Evolutionary conservation across 2,113 vertebrate genomes (phyloP).

Genomic region (Pungitius pungitius): DNA sequence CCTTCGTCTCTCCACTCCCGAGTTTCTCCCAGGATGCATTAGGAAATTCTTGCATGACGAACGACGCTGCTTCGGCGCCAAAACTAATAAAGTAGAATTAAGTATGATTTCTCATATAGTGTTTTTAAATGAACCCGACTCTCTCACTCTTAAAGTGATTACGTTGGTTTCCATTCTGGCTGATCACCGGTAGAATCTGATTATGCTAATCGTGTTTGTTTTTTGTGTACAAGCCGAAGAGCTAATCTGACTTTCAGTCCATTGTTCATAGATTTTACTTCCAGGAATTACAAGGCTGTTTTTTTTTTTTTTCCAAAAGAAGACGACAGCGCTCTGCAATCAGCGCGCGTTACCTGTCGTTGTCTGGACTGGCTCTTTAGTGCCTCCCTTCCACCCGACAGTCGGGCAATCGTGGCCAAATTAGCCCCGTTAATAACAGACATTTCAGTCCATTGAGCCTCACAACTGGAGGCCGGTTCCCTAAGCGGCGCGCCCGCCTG

Average conservation of each 20-base stretch:
- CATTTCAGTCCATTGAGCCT: constrained; percentile 20
- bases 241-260: constrained; percentile 18
- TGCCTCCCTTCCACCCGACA: no score
- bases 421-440: constrained; percentile 15
- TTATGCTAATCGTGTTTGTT: constrained; percentile 41
- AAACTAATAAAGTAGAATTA: constrained; percentile 41
- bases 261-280: constrained; percentile 18
- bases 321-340: neutral
- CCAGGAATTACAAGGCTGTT: constrained; percentile 14
- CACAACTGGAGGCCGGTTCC: constrained; percentile 10
- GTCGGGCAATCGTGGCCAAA: neutral
- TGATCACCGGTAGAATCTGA: constrained; percentile 45
- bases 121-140: constrained; percentile 46
- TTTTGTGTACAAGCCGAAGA: constrained; percentile 23
- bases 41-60: constrained; percentile 26
- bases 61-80: constrained; percentile 2
- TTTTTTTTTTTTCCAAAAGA: constrained; percentile 7
- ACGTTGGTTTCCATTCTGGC: constrained; percentile 35
- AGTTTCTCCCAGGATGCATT: constrained; percentile 3
- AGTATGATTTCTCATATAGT: constrained; percentile 25
- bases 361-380: constrained; percentile 5
- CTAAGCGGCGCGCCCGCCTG: constrained; percentile 2
- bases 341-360: neutral
- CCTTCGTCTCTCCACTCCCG: neutral
- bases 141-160: constrained; percentile 43